These are phyloP conservation scores for Pristionchus mayeri DNA, from an alignment of 2,888 invertebrate species.

Conservation along the genomic window DNA sequence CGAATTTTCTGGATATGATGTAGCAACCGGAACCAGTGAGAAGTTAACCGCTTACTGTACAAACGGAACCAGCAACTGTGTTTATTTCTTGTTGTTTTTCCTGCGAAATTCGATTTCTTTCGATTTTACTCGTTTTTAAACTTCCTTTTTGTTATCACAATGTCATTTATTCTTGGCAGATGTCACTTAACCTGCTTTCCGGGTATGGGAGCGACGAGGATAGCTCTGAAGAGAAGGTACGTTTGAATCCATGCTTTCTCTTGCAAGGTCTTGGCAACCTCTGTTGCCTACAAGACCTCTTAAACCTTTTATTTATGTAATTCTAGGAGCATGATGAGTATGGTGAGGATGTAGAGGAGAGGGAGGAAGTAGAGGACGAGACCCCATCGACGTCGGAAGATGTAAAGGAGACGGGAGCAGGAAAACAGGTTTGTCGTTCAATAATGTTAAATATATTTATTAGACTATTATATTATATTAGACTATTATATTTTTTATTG, in stretches of 20 bases:
- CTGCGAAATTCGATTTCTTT: background rate
- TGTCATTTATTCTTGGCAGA: background rate
- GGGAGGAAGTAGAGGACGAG: background rate
- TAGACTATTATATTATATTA: too few species aligned
- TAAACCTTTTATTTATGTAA: background rate
- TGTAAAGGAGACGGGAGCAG: background rate
- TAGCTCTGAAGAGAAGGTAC: conserved; percentile 11
- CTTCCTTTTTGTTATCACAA: background rate
- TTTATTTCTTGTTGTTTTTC: background rate
- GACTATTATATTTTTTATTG: too few species aligned
- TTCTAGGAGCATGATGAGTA: conserved; percentile 13
- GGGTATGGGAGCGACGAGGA: conserved; percentile 42
- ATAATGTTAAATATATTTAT: too few species aligned
- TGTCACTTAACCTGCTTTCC: conserved; percentile 44
- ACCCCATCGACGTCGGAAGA: background rate
- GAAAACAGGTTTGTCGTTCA: background rate
- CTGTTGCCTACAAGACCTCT: background rate
- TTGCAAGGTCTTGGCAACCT: too few species aligned
- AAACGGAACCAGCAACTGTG: background rate
- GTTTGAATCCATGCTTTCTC: background rate
- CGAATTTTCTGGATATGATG: background rate
- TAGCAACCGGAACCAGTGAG: background rate
- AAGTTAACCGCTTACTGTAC: background rate
- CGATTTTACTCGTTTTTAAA: background rate
- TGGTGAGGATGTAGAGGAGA: conserved; percentile 25